Conservation (phyloP, 2,113 vertebrate species). For the Calonectris borealis region DNA sequence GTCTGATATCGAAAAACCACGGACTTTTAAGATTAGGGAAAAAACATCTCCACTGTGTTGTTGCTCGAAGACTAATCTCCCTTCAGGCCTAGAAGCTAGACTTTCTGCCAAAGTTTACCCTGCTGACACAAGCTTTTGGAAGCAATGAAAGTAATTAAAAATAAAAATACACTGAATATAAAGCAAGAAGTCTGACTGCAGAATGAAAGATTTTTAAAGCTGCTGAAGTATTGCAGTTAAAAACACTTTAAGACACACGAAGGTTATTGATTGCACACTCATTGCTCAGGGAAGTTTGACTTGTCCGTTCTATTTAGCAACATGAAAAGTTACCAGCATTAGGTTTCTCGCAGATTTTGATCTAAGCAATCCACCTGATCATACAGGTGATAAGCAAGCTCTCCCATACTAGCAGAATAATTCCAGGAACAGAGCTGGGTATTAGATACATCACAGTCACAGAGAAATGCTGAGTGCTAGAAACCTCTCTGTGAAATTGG, state of each 20-base stretch:
- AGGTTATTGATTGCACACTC: background rate
- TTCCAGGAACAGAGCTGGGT: background rate
- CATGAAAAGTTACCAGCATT: background rate
- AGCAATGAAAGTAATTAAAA: background rate
- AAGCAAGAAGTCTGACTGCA: background rate
- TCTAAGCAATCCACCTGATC: background rate
- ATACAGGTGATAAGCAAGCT: background rate
- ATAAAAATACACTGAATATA: background rate
- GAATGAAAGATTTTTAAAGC: background rate
- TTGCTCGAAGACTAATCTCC: background rate
- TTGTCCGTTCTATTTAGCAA: background rate
- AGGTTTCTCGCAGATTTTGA: slow-evolving; percentile 1
- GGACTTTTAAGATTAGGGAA: background rate
- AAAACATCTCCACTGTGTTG: background rate
- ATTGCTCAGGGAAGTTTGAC: background rate
- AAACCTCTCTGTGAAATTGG: background rate
- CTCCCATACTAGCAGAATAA: background rate
- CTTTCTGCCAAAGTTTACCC: background rate
- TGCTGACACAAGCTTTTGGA: background rate
- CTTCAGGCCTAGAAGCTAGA: background rate
- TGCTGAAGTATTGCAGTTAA: background rate
- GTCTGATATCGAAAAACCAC: background rate
- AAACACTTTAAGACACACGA: background rate
- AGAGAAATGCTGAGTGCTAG: slow-evolving; percentile 5
- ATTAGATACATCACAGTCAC: background rate